These are phyloP conservation scores for Poecilia latipinna DNA, from an alignment of 2,113 vertebrate species.

Conservation along the genomic window DNA sequence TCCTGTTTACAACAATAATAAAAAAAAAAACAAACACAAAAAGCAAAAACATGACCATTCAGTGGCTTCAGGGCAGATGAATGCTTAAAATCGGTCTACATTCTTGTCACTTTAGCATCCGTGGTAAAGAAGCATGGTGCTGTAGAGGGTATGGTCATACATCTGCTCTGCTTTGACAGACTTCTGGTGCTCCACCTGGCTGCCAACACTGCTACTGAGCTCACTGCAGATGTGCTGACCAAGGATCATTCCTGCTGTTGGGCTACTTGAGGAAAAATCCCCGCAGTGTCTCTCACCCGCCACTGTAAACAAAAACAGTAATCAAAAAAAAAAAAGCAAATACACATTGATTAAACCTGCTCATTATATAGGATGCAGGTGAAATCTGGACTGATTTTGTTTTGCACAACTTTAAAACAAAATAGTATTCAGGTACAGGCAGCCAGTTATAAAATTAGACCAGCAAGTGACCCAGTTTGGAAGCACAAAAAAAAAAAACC, in stretches of 20 bases:
- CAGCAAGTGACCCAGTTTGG: neutral
- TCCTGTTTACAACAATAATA: too few species aligned
- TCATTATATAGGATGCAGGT: neutral
- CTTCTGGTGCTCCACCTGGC: constrained; percentile 88
- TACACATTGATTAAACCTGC: constrained; percentile 18
- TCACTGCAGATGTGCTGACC: constrained; percentile 87
- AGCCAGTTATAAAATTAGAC: neutral
- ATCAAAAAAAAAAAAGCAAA: constrained; percentile 24
- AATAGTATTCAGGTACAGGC: neutral
- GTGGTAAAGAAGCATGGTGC: constrained; percentile 89
- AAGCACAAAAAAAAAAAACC: neutral
- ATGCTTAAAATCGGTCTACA: constrained; percentile 26
- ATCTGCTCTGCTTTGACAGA: constrained; percentile 85
- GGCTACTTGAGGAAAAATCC: constrained; percentile 76
- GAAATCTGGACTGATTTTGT: constrained; percentile 35
- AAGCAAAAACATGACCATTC: constrained; percentile 26
- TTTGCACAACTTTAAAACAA: constrained; percentile 65
- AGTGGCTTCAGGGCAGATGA: constrained; percentile 69
- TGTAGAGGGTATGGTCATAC: constrained; percentile 85
- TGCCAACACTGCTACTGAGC: constrained; percentile 83
- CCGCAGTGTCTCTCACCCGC: constrained; percentile 58
- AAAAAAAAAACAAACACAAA: neutral
- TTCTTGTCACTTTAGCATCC: constrained; percentile 81
- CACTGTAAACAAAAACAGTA: constrained; percentile 76
- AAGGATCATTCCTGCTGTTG: constrained; percentile 71